These are phyloP conservation scores for Peucedramus taeniatus DNA, from an alignment of 2,113 vertebrate genomes.

Conservation along the genomic window DNA sequence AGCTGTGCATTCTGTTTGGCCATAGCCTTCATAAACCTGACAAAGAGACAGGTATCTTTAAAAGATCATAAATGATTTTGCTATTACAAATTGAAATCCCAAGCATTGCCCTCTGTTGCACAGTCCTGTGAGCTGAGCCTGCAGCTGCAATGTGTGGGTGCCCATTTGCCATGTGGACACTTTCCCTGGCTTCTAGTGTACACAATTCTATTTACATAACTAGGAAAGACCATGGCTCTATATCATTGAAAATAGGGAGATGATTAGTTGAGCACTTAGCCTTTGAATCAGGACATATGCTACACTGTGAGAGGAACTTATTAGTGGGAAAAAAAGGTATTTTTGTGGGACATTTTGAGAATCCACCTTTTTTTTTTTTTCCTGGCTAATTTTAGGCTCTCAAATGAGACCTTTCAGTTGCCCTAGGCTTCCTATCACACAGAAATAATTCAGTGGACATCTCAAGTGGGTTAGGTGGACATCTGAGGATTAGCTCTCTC, in stretches of 20 bases:
- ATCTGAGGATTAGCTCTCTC: neutral
- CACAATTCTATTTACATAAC: neutral
- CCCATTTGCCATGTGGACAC: accelerated
- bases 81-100: neutral
- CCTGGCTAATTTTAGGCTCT: neutral
- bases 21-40: conserved; percentile 97
- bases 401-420: neutral
- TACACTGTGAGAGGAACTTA: neutral
- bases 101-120: too few relatives aligned
- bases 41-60: neutral
- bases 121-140: neutral
- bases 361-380: neutral
- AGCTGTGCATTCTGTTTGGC: conserved; percentile 97
- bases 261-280: neutral
- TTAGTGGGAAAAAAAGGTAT: neutral
- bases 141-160: neutral
- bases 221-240: neutral
- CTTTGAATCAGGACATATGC: neutral
- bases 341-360: neutral
- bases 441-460: neutral
- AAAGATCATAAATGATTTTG: accelerated
- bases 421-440: neutral
- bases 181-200: neutral
- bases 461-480: neutral
- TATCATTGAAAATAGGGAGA: neutral